phyloP scores from a whole-genome alignment of 2,888 invertebrate species.

The Drosophila picticornis region DNA sequence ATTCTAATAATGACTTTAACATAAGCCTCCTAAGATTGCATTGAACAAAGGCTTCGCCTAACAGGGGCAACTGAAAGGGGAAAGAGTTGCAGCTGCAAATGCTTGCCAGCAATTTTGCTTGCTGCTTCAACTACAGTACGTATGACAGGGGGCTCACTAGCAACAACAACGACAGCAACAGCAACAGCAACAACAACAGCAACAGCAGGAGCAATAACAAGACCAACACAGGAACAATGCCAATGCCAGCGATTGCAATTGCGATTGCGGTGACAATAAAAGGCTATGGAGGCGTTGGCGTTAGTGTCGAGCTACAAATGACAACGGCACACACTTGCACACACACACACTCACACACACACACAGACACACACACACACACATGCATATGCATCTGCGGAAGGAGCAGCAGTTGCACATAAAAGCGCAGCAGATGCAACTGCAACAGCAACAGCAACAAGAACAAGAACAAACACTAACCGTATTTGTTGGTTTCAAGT shows the following conservation, averaged over 20 bases:
- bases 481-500: slow-evolving; percentile 76
- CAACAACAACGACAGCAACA: slow-evolving; percentile 19
- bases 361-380: slow-evolving; percentile 21
- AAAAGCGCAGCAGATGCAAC: slow-evolving; percentile 72
- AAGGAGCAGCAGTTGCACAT: slow-evolving; percentile 35
- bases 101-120: slow-evolving; percentile 27
- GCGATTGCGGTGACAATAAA: slow-evolving; percentile 74
- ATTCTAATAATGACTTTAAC: slow-evolving; percentile 38
- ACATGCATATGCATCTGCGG: slow-evolving; percentile 7
- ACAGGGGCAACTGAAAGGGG: not conserved
- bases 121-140: slow-evolving; percentile 36
- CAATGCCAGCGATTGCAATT: slow-evolving; percentile 52
- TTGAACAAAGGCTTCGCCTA: slow-evolving; percentile 5
- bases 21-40: slow-evolving; percentile 29
- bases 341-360: slow-evolving; percentile 16
- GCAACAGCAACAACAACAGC: slow-evolving; percentile 19
- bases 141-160: slow-evolving; percentile 51
- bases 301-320: slow-evolving; percentile 63
- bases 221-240: slow-evolving; percentile 17
- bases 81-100: slow-evolving; percentile 16
- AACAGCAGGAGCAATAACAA: slow-evolving; percentile 28
- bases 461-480: slow-evolving; percentile 42
- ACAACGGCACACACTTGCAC: slow-evolving; percentile 35
- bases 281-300: slow-evolving; percentile 51
- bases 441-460: slow-evolving; percentile 40